These are phyloP conservation scores for Phrynocephalus forsythii DNA, from an alignment of 2,797 vertebrate species.

Conservation along the genomic window DNA sequence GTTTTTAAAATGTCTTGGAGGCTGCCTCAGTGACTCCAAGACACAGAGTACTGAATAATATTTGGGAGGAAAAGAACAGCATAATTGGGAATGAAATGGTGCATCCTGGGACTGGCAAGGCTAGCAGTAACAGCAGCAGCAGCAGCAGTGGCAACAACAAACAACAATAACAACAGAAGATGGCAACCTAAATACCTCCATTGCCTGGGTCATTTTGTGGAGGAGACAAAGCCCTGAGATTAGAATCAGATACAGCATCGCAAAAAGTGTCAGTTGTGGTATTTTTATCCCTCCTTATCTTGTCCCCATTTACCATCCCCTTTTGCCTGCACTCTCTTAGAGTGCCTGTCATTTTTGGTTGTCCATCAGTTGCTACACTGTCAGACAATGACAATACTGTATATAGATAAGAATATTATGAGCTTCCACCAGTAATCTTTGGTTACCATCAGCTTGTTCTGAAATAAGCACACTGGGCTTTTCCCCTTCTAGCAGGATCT, in stretches of 20 bases:
- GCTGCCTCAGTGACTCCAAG: no score
- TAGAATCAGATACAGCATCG: background rate
- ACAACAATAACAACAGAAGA: no score
- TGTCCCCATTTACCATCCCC: background rate
- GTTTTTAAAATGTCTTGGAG: no score
- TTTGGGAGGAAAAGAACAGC: background rate
- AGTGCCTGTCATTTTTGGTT: conserved; percentile 12
- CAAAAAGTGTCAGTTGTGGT: background rate
- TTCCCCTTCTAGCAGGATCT: conserved; percentile 29
- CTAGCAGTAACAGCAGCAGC: background rate
- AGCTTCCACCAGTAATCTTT: conserved; percentile 23
- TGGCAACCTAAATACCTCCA: background rate
- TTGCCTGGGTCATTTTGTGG: background rate
- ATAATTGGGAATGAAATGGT: background rate
- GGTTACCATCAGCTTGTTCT: conserved; percentile 20
- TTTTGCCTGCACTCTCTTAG: conserved; percentile 2
- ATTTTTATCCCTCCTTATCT: conserved; percentile 8
- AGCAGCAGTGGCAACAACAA: background rate
- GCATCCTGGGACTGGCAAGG: background rate
- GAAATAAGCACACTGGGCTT: conserved; percentile 27
- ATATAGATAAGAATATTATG: conserved; percentile 14
- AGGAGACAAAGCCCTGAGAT: background rate
- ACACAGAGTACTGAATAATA: background rate
- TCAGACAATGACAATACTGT: conserved; percentile 14
- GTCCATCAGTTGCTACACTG: conserved; percentile 13